Percentiles rank a stretch among this genome's conserved stretches.
phyloP scores from a whole-genome alignment of 1,140 invertebrate genomes.

The Drosophila yakuba region DNA sequence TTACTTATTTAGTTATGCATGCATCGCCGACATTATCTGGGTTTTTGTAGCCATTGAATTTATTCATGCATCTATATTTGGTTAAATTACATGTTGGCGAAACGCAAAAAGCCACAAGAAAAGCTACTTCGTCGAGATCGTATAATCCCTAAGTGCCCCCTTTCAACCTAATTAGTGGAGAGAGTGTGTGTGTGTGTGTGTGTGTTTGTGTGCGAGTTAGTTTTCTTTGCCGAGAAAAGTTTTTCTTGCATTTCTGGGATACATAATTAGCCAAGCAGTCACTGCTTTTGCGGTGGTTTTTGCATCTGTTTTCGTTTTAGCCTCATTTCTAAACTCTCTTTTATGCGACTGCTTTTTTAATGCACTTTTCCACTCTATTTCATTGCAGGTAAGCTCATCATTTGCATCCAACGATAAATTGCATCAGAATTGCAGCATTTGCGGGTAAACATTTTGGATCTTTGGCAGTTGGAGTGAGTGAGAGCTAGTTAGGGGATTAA shows the following conservation, averaged over 20 bases:
- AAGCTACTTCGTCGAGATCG: background rate
- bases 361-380: conserved; percentile 24
- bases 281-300: conserved; percentile 18
- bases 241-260: conserved; percentile 25
- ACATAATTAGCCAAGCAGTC: conserved; percentile 55
- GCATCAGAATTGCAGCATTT: background rate
- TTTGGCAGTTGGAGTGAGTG: conserved; percentile 1
- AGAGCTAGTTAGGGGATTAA: background rate
- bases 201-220: conserved; percentile 26
- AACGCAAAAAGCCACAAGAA: conserved; percentile 33
- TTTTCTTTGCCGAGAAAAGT: conserved; percentile 41
- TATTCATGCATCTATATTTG: conserved; percentile 71
- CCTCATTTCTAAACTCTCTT: conserved; percentile 29
- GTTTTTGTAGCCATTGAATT: conserved; percentile 59
- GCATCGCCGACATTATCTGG: conserved; percentile 3
- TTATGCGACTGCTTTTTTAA: conserved; percentile 45
- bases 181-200: conserved; percentile 1
- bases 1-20: background rate
- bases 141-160: conserved; percentile 28
- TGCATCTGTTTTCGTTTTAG: conserved; percentile 26
- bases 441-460: conserved; percentile 57
- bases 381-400: conserved; percentile 66
- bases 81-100: conserved; percentile 70
- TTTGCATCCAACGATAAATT: conserved; percentile 23
- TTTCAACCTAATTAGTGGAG: conserved; percentile 66